phyloP scores from a whole-genome alignment of 2,888 invertebrate species.

The Salticus scenicus region DNA sequence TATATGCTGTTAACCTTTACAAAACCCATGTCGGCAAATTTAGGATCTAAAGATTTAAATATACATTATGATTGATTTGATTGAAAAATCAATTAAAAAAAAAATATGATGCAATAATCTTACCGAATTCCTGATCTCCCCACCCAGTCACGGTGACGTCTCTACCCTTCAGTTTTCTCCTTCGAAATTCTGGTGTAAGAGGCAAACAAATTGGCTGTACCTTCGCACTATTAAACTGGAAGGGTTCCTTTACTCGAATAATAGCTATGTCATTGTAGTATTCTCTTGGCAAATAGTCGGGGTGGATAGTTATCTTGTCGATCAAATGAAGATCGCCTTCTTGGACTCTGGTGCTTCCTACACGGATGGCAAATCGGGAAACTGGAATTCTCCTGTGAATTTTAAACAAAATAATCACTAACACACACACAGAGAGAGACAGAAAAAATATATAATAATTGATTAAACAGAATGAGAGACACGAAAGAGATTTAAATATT shows the following conservation, averaged over 20 bases:
- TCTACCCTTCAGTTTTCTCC: slow-evolving; percentile 50
- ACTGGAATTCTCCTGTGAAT: slow-evolving; percentile 17
- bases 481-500: no score
- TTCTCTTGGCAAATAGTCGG: slow-evolving; percentile 70
- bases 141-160: slow-evolving; percentile 72
- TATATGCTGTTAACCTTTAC: no score
- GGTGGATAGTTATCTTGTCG: slow-evolving; percentile 69
- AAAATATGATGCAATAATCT: neutral
- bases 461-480: no score
- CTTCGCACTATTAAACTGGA: slow-evolving; percentile 59
- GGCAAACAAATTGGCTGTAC: slow-evolving; percentile 71
- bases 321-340: slow-evolving; percentile 47
- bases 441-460: no score
- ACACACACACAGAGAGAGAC: no score
- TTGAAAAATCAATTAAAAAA: no score
- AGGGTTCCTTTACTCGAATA: slow-evolving; percentile 65
- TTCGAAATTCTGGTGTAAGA: slow-evolving; percentile 16
- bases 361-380: slow-evolving; percentile 42
- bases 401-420: no score
- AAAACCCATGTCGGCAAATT: no score
- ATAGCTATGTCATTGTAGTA: slow-evolving; percentile 73
- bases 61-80: no score
- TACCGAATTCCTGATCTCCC: slow-evolving; percentile 71
- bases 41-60: no score
- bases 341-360: slow-evolving; percentile 33